Percentiles rank a stretch among this genome's conserved stretches.
phyloP scores from a whole-genome alignment of 30 jellyfish, hydroid and myxozoan species.

The Hydractinia echinata region DNA sequence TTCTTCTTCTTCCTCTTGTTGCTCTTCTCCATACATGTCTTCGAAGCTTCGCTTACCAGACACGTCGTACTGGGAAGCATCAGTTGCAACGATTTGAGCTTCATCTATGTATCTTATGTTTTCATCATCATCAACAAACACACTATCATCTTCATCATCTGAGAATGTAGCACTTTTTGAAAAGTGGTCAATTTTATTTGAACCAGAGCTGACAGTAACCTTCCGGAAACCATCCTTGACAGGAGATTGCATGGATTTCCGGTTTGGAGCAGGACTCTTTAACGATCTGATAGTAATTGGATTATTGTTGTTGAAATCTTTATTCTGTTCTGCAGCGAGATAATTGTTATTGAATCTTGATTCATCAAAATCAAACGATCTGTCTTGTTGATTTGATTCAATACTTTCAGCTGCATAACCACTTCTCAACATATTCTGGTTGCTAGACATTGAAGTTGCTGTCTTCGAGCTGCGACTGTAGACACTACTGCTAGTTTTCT shows the following conservation, averaged over 20 bases:
- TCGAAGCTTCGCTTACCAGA: slow-evolving; percentile 20
- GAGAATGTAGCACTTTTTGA: neutral
- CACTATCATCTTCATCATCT: slow-evolving; percentile 2
- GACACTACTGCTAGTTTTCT: neutral
- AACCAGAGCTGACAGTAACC: slow-evolving; percentile 21
- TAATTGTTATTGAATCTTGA: neutral
- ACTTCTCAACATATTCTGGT: neutral
- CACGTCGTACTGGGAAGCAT: neutral
- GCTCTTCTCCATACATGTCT: slow-evolving; percentile 12
- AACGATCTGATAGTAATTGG: slow-evolving; percentile 10
- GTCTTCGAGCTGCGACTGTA: slow-evolving; percentile 13
- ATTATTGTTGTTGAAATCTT: neutral
- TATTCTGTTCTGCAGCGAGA: neutral
- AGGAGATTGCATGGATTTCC: slow-evolving; percentile 7
- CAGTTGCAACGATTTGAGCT: neutral
- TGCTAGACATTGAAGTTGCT: neutral
- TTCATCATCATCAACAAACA: slow-evolving; percentile 5
- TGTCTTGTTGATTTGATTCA: neutral
- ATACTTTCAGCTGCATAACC: neutral
- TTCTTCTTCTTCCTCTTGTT: neutral
- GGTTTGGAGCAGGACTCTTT: neutral
- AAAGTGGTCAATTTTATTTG: slow-evolving; percentile 13
- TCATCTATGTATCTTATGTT: neutral
- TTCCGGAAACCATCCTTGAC: slow-evolving; percentile 23
- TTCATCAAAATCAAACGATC: slow-evolving; percentile 11